phyloP scores from a whole-genome alignment of 1,140 invertebrate genomes.

The Belonocnema kinseyi region DNA sequence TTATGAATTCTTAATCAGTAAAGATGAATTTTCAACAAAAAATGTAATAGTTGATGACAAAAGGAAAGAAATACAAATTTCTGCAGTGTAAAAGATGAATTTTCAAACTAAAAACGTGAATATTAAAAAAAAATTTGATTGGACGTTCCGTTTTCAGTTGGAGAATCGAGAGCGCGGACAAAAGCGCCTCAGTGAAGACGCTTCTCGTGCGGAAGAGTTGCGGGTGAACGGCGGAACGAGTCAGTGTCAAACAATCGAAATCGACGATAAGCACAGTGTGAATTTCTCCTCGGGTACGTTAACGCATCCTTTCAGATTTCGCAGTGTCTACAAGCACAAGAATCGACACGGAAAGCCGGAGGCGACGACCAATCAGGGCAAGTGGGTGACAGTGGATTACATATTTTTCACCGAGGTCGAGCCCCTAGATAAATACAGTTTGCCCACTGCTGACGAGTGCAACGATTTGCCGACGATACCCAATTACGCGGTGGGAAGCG shows the following conservation, averaged over 20 bases:
- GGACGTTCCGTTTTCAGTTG: constrained; percentile 45
- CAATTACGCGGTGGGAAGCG: constrained; percentile 84
- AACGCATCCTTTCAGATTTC: constrained; percentile 76
- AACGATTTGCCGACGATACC: constrained; percentile 79
- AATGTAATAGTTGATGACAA: too few species aligned
- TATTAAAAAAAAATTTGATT: background rate
- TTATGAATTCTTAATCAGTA: too few species aligned
- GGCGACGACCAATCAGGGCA: constrained; percentile 84
- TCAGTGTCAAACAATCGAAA: constrained; percentile 59
- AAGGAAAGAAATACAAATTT: too few species aligned
- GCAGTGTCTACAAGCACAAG: constrained; percentile 76
- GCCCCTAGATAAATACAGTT: constrained; percentile 78
- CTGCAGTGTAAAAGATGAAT: too few species aligned
- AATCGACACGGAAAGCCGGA: constrained; percentile 71
- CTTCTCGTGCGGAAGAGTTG: constrained; percentile 20
- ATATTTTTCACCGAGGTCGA: constrained; percentile 83
- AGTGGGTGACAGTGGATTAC: constrained; percentile 90
- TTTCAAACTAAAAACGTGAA: too few species aligned
- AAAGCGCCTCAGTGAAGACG: constrained; percentile 11
- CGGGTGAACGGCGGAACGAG: constrained; percentile 47
- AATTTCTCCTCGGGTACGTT: constrained; percentile 75
- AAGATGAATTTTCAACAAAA: too few species aligned
- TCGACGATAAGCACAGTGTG: constrained; percentile 55
- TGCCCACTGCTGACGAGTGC: constrained; percentile 81
- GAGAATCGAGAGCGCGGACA: constrained; percentile 48